A percentile compares a stretch with the other conserved stretches of the same genome.
These are phyloP conservation scores for Arctopsyche grandis DNA, from an alignment of 1,140 invertebrate genomes.

Conservation along the genomic window DNA sequence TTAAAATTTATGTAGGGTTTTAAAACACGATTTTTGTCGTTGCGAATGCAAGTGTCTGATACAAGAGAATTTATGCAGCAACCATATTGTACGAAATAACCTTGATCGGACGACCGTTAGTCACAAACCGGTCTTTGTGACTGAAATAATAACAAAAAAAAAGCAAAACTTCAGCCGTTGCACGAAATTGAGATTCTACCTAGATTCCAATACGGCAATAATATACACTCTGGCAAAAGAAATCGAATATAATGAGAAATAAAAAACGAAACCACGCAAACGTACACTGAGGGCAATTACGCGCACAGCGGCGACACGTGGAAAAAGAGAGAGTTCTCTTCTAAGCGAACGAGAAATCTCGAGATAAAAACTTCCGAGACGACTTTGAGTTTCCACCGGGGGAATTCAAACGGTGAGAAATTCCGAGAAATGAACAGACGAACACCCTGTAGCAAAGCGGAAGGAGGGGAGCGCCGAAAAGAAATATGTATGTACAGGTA, in stretches of 20 bases:
- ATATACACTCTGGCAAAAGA: neutral
- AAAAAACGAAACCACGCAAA: neutral
- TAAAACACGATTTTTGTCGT: no score
- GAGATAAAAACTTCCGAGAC: neutral
- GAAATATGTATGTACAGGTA: no score
- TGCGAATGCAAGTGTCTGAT: no score
- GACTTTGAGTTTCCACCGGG: no score
- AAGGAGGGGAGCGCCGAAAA: no score
- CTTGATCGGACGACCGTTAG: neutral
- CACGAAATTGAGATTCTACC: no score
- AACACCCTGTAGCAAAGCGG: no score
- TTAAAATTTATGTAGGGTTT: no score
- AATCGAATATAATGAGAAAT: neutral
- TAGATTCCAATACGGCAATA: neutral
- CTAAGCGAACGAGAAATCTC: constrained; percentile 10
- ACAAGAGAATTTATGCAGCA: neutral
- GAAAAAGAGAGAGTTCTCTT: constrained; percentile 23
- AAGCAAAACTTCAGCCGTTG: no score
- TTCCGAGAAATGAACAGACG: no score
- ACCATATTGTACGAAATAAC: neutral
- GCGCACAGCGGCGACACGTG: neutral
- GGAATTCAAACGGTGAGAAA: no score
- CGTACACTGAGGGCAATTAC: neutral
- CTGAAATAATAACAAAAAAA: neutral
- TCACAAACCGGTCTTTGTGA: neutral